Evolutionary conservation across 2,797 vertebrate genomes (phyloP), one percentile per base, ranked within the genome.

Genomic region (Moxostoma hubbsi): DNA sequence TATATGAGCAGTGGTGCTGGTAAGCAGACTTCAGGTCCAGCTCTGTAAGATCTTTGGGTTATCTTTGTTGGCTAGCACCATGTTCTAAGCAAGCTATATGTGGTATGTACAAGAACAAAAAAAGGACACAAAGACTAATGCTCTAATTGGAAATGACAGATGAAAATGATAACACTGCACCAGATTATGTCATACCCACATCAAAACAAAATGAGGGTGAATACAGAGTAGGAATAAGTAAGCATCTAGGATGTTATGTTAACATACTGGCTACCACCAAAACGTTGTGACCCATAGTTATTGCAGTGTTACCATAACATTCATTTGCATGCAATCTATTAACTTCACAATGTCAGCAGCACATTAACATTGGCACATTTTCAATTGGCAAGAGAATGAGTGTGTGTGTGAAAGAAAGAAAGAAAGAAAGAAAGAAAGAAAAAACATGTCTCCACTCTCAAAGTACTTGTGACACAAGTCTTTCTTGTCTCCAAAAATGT

Each of bases 401-500:
- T 24, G 24, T 24, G 24, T 24, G 55, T n/a, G 59, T 63, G 72
- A 57, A 45, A 62, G 55, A 45, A 58, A 71, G 69, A 61, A 10
- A 65, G 55, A 18, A 53, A 67, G 72, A 62, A 49, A 66, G 55
- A 50, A 57, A 71, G 69, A 61, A 24, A 18, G 16, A 76, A 54
- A 70, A 24, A 24, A 3, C 71, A 73, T 36, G 24, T 73, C 46
- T 74, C 2, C 16, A 64, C 49, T 46, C 50, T 46, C 16, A 43
- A 15, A 77, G 45, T 73, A 47, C 16, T n/a, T 59, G 43, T 61
- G 63, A 80, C 61, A 80, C 16, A 78, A 47, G 15, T 46, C 16
- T 84, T 75, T 80, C 8, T 61, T 18, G 47, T 61, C 46, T 15
- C 24, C 81, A 85, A 87, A 85, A 86, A 86, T 85, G 87, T 88